These are phyloP conservation scores for Cryptoblepharus egeriae DNA, from an alignment of 2,797 vertebrate species.

Conservation along the genomic window DNA sequence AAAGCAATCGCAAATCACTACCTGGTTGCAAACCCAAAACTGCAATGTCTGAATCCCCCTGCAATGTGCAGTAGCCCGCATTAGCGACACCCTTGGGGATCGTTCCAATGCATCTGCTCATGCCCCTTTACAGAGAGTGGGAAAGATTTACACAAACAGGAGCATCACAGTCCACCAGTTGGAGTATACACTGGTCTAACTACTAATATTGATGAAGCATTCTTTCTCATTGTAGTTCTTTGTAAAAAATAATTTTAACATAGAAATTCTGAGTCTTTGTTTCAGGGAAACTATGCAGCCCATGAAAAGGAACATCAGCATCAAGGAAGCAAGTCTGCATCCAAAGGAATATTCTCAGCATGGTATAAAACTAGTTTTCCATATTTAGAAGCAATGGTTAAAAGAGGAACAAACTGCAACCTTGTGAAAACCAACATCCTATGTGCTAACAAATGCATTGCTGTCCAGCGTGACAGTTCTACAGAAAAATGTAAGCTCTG, in stretches of 20 bases:
- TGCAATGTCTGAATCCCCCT: too few relatives aligned
- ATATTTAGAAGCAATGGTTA: conserved; percentile 34
- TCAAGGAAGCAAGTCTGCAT: conserved; percentile 19
- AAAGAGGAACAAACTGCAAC: conserved; percentile 41
- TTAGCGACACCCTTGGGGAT: too few relatives aligned
- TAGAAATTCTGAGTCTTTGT: background rate
- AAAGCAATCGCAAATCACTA: too few relatives aligned
- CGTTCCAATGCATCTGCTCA: too few relatives aligned
- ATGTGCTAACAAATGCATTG: conserved; percentile 21
- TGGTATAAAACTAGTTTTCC: conserved; percentile 32
- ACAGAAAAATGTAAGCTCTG: conserved; percentile 42
- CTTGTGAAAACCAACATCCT: conserved; percentile 31
- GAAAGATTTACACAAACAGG: too few relatives aligned
- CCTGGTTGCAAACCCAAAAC: too few relatives aligned
- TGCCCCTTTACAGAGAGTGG: too few relatives aligned
- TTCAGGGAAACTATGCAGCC: fast-evolving
- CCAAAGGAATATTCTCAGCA: conserved; percentile 18
- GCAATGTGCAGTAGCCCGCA: too few relatives aligned
- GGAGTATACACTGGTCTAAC: too few relatives aligned
- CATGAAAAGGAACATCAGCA: background rate
- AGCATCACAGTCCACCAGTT: too few relatives aligned
- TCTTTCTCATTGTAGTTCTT: background rate
- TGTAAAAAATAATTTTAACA: background rate
- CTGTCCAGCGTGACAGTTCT: conserved; percentile 15
- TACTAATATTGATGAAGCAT: background rate